Conservation (phyloP, 2,113 vertebrate species). For the Seriola quinqueradiata region DNA sequence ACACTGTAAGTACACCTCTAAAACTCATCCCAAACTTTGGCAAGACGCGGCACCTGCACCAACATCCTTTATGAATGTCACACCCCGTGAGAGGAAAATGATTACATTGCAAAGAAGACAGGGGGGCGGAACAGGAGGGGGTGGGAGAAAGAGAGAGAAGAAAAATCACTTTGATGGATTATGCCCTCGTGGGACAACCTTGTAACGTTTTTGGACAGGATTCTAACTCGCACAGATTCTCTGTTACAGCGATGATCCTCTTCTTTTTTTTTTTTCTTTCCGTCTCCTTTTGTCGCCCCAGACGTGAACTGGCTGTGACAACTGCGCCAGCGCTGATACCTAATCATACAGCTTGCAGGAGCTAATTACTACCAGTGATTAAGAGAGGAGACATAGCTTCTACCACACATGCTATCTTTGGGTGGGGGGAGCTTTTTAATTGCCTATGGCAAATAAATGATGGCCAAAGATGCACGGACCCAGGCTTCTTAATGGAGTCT, state of each 20-base stretch:
- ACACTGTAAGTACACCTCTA: constrained; percentile 63
- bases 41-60: constrained; percentile 72
- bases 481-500: constrained; percentile 70
- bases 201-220: constrained; percentile 86
- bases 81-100: constrained; percentile 85
- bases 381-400: constrained; percentile 67
- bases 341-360: constrained; percentile 74
- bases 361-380: constrained; percentile 78
- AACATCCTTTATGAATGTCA: constrained; percentile 87
- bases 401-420: constrained; percentile 72
- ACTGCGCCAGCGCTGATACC: constrained; percentile 64
- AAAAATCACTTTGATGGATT: constrained; percentile 88
- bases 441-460: constrained; percentile 80
- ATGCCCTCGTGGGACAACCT: constrained; percentile 86
- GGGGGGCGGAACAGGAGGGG: constrained; percentile 68
- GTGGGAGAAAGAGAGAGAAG: constrained; percentile 55
- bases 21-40: constrained; percentile 79
- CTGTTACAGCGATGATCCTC: constrained; percentile 60
- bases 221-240: constrained; percentile 72
- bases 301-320: constrained; percentile 68
- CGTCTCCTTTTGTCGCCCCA: constrained; percentile 70
- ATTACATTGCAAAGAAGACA: constrained; percentile 86
- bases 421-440: constrained; percentile 72
- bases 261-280: constrained; percentile 35
- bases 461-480: constrained; percentile 75